Conservation (phyloP, 2,888 invertebrate species). For the Lomographa bimaculata region DNA sequence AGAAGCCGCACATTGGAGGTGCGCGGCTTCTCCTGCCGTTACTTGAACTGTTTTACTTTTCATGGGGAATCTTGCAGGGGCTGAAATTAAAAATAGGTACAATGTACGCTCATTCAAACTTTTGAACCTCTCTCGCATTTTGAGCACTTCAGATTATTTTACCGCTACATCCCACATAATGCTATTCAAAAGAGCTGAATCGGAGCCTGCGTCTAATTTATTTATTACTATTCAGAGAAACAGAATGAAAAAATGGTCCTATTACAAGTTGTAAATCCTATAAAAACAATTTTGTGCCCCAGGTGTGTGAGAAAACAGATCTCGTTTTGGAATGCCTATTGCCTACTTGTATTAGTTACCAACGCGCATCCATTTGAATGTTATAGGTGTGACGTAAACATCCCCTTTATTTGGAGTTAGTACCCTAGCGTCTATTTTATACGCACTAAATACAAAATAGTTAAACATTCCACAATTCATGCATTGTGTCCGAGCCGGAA, state of each 20-base stretch:
- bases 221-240: slow-evolving; percentile 8
- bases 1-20: slow-evolving; percentile 92
- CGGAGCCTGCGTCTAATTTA: too few relatives aligned
- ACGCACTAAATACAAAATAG: slow-evolving; percentile 3
- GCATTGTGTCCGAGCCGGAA: slow-evolving; percentile 14
- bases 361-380: too few relatives aligned
- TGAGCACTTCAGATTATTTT: too few relatives aligned
- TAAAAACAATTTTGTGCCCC: slow-evolving; percentile 11
- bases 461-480: slow-evolving; percentile 11
- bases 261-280: slow-evolving; percentile 16
- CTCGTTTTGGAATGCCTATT: slow-evolving; percentile 5
- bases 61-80: slow-evolving; percentile 93
- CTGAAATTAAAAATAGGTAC: too few relatives aligned
- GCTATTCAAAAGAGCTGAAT: too few relatives aligned
- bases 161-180: too few relatives aligned
- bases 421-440: background rate
- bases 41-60: slow-evolving; percentile 92
- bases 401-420: slow-evolving; percentile 3
- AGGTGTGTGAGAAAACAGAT: slow-evolving; percentile 16
- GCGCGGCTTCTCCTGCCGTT: slow-evolving; percentile 91
- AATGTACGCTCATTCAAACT: too few relatives aligned
- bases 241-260: slow-evolving; percentile 4
- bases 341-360: background rate
- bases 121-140: too few relatives aligned
- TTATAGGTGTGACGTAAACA: background rate